Conservation (phyloP, 2,113 vertebrate genomes). For the Pycnonotus jocosus region DNA sequence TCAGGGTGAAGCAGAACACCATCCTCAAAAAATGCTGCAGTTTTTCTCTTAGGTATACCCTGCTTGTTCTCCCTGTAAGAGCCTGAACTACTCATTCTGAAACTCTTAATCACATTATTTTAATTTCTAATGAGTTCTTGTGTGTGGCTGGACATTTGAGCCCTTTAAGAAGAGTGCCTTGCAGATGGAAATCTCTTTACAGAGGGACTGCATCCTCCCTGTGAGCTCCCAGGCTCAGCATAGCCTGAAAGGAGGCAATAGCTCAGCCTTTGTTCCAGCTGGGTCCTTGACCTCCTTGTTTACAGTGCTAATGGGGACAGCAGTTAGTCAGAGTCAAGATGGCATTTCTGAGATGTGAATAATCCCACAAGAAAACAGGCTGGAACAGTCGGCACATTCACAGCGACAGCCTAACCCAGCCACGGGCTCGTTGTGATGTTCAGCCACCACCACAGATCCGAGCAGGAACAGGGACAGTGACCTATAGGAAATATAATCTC, state of each 20-base stretch:
- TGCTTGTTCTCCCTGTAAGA: neutral
- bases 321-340: constrained; percentile 36
- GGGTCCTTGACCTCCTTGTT: constrained; percentile 41
- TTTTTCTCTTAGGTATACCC: neutral
- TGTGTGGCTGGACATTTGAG: neutral
- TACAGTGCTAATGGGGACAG: constrained; percentile 46
- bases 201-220: neutral
- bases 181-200: neutral
- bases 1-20: neutral
- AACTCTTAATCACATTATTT: neutral
- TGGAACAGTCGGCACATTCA: constrained; percentile 58
- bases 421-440: neutral
- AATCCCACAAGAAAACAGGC: constrained; percentile 16
- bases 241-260: constrained; percentile 22
- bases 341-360: constrained; percentile 61
- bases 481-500: constrained; percentile 18
- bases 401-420: neutral
- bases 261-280: constrained; percentile 38
- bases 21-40: neutral
- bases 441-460: neutral
- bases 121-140: neutral
- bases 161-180: neutral
- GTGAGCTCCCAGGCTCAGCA: neutral
- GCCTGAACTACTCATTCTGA: neutral
- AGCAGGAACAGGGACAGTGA: neutral